These are phyloP conservation scores for Pantelozetes paolii DNA, from an alignment of 2,888 invertebrate genomes.

Conservation along the genomic window DNA sequence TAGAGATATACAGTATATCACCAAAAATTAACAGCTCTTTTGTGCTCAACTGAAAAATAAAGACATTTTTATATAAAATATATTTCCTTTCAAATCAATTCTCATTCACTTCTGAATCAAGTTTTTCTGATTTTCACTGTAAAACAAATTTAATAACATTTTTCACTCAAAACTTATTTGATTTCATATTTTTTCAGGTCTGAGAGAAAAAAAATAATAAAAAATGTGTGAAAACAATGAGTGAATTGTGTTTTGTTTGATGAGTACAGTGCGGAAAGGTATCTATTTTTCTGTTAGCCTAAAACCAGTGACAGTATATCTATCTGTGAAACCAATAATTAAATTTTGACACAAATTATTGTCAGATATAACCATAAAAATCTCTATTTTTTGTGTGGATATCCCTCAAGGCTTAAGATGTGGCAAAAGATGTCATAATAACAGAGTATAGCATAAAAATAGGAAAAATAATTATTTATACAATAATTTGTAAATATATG, in stretches of 20 bases:
- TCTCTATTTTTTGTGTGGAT: slow-evolving; percentile 30
- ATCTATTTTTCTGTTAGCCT: too few species aligned
- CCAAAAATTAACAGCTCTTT: slow-evolving; percentile 6
- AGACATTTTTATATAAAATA: neutral
- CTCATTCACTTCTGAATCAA: neutral
- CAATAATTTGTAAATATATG: slow-evolving; percentile 5
- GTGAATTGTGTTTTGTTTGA: neutral
- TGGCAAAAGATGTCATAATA: slow-evolving; percentile 20
- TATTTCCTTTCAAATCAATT: neutral
- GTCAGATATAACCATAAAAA: neutral
- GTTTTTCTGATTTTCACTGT: neutral
- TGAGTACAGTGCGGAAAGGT: neutral
- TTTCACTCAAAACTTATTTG: neutral
- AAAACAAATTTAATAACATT: neutral
- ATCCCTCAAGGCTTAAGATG: slow-evolving; percentile 34
- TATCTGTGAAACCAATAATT: too few species aligned
- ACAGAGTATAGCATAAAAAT: slow-evolving; percentile 9
- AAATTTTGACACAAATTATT: too few species aligned
- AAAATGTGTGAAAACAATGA: neutral
- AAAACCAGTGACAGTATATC: neutral
- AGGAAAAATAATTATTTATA: neutral
- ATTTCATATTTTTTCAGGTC: neutral
- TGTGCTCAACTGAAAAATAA: neutral
- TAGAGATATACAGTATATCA: too few species aligned
- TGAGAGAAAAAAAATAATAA: neutral